These are phyloP conservation scores for Taxidea taxus DNA, from an alignment of 2,113 vertebrate species.

Conservation along the genomic window DNA sequence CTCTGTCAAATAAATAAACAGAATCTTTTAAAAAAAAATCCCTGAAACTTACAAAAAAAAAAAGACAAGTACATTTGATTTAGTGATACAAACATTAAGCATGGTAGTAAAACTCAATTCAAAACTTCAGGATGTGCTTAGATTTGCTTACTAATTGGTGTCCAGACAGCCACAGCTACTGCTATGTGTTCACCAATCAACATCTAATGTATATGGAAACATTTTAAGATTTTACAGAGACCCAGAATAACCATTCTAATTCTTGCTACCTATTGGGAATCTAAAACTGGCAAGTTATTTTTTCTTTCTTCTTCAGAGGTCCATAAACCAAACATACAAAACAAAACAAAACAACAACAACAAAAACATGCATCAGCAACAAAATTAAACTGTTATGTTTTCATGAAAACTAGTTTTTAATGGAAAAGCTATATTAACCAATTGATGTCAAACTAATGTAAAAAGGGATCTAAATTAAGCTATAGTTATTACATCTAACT, in stretches of 20 bases:
- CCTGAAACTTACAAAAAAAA: no score
- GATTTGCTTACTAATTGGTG: not conserved
- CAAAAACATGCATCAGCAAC: not conserved
- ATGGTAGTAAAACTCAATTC: not conserved
- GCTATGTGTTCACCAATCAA: not conserved
- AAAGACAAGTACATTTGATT: not conserved
- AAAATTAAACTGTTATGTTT: slow-evolving; percentile 31
- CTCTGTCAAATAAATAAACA: no score
- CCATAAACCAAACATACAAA: not conserved
- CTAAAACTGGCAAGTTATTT: not conserved
- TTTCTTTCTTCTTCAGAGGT: not conserved
- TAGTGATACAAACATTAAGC: not conserved
- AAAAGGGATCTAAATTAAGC: slow-evolving; percentile 54
- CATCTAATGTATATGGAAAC: not conserved
- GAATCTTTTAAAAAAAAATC: no score
- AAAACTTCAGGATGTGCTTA: not conserved
- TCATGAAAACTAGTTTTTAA: slow-evolving; percentile 44
- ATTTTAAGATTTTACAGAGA: not conserved
- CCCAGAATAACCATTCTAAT: not conserved
- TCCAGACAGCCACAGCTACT: not conserved
- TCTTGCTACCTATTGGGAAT: not conserved
- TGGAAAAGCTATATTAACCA: slow-evolving; percentile 35
- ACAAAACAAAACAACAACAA: no score
- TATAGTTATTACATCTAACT: slow-evolving; percentile 48
- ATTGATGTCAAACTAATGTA: slow-evolving; percentile 24